These are phyloP conservation scores for Diarsia brunnea DNA, from an alignment of 2,888 invertebrate genomes.

Conservation along the genomic window DNA sequence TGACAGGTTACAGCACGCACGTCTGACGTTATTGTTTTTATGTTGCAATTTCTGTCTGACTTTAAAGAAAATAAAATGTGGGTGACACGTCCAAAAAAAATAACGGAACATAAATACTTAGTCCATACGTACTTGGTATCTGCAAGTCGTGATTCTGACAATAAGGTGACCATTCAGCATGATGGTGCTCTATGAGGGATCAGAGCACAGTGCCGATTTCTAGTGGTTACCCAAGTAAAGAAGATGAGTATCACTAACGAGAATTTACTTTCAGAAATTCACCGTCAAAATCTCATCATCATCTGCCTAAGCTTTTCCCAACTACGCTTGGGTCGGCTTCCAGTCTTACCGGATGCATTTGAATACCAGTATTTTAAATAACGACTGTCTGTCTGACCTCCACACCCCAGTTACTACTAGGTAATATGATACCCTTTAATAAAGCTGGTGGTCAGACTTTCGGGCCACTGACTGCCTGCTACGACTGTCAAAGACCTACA, in stretches of 20 bases:
- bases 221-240: background rate
- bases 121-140: background rate
- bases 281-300: conserved; percentile 56
- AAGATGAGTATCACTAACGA: background rate
- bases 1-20: conserved; percentile 50
- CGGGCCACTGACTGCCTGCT: too few species aligned
- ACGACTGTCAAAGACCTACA: too few species aligned
- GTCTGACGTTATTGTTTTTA: conserved; percentile 41
- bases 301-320: too few species aligned
- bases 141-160: background rate
- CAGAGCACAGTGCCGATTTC: background rate
- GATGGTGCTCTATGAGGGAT: background rate
- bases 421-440: too few species aligned
- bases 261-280: conserved; percentile 35
- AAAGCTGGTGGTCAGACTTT: too few species aligned
- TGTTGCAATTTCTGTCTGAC: background rate
- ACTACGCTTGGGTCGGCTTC: too few species aligned
- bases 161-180: background rate
- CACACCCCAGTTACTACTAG: too few species aligned
- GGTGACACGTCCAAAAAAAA: background rate
- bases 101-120: background rate
- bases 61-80: background rate
- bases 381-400: too few species aligned
- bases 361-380: too few species aligned
- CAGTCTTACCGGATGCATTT: too few species aligned